Evolutionary conservation across 1,140 invertebrate species (phyloP).

Genomic region (Rhynchophorus ferrugineus): DNA sequence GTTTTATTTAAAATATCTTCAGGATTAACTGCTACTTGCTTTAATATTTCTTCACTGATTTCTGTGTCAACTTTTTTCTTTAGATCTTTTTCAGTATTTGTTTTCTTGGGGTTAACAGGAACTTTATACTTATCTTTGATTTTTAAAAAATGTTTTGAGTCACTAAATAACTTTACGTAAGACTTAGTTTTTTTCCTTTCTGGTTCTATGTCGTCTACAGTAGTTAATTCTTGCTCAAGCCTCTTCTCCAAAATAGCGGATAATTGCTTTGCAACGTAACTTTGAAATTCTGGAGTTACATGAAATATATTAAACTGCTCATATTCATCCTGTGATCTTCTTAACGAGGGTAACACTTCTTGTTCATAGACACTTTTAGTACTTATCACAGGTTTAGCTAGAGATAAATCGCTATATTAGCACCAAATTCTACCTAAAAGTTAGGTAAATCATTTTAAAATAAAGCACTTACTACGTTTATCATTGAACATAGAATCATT

Average conservation of each 20-base stretch:
- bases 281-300: conserved; percentile 31
- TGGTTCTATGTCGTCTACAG: conserved; percentile 4
- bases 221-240: conserved; percentile 20
- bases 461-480: conserved; percentile 16
- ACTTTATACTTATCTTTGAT: conserved; percentile 8
- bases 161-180: conserved; percentile 28
- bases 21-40: conserved; percentile 22
- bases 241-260: conserved; percentile 25
- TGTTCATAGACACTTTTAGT: background rate
- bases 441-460: background rate
- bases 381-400: conserved; percentile 11
- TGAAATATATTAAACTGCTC: conserved; percentile 29
- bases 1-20: conserved; percentile 30
- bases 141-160: conserved; percentile 25
- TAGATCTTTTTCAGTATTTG: background rate
- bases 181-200: conserved; percentile 20
- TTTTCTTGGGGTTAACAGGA: background rate
- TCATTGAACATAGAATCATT: conserved; percentile 25
- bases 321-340: conserved; percentile 24
- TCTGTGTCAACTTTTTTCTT: background rate
- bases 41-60: conserved; percentile 18
- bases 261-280: conserved; percentile 31
- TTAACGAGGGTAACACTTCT: conserved; percentile 16
- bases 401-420: too few relatives aligned
- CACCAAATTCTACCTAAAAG: conserved; percentile 1